Evolutionary conservation across 92 coral and sea anemone genomes (phyloP), one percentile per base, ranked within the genome.

Genomic region (Heliopora coerulea): DNA sequence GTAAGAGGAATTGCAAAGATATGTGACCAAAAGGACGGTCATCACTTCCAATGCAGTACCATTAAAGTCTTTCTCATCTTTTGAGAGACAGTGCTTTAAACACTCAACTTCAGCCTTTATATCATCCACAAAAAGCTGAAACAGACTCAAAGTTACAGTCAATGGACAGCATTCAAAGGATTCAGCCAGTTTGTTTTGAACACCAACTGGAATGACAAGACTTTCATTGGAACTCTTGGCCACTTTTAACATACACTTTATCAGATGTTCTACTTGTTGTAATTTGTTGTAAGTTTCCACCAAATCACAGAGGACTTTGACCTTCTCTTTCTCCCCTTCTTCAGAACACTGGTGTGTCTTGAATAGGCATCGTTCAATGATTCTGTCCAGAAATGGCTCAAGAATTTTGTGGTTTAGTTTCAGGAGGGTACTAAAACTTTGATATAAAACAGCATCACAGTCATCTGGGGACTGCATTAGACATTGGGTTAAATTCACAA

Each of bases 381-480:
- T 58, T 33, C 13, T 6, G 18, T 70, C 77, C 48, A 70, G 49
- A 5, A 29, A 70, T 17, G 52, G 21, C 21, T 70, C 77, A 9
- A 70, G 24, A n/a, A 70, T 70, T 37, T 70, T 70, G 37, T 70
- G 77, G 52, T 70, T 70, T 14, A 70, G 77, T 34, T 70, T 50
- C 18, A 70, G 50, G 32, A 70, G 56, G n/a, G 57, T 70, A 25
- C 54, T 31, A 21, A 70, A 63, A 20, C 77, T 26, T 18, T 70
- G 30, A 33, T 31, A 35, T 9, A 12, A 17, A 20, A 10, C 35
- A 28, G 44, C 52, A 48, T 46, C 33, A 48, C 25, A 29, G 27
- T 48, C 27, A 0, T 23, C 32, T n/a, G 12, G 60, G 14, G 63
- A 35, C 56, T 49, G 49, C 62, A 70, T 11, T 11, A 17, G 62